These are phyloP conservation scores for Ateles fusciceps DNA, from an alignment of 2,797 vertebrate species.

Conservation along the genomic window DNA sequence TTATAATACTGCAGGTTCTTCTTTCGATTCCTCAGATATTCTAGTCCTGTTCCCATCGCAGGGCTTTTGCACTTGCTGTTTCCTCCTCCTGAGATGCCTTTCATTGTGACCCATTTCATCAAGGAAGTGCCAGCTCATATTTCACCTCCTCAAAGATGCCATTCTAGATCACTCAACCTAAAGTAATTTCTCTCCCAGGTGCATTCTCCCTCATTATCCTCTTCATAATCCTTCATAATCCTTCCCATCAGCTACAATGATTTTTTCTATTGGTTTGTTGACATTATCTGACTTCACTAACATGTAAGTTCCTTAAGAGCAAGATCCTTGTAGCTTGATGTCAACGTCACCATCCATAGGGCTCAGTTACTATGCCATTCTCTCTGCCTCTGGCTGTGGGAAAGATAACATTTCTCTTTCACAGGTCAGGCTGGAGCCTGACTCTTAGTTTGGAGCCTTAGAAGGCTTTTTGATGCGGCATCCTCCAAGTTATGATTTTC, in stretches of 20 bases:
- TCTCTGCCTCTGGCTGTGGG: slow-evolving; percentile 4
- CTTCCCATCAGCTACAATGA: background rate
- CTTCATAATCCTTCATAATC: background rate
- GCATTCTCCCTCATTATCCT: background rate
- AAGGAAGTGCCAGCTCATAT: background rate
- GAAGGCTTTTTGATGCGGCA: background rate
- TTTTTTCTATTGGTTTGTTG: background rate
- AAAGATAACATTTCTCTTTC: slow-evolving; percentile 16
- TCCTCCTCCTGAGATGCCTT: background rate
- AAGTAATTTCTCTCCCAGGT: background rate
- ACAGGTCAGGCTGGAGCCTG: slow-evolving; percentile 2
- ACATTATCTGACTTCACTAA: background rate
- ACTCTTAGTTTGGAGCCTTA: background rate
- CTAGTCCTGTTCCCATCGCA: background rate
- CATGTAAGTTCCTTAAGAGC: background rate
- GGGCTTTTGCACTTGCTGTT: background rate
- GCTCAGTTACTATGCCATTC: background rate
- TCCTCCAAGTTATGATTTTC: background rate
- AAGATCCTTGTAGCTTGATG: background rate
- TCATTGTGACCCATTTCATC: background rate
- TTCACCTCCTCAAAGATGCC: background rate
- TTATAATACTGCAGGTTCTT: background rate
- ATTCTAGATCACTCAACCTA: background rate
- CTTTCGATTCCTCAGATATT: background rate
- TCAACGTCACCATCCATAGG: background rate